Evolutionary conservation across 2,113 vertebrate species (phyloP), one percentile per base, ranked within the genome.

Genomic region (Austrofundulus limnaeus): DNA sequence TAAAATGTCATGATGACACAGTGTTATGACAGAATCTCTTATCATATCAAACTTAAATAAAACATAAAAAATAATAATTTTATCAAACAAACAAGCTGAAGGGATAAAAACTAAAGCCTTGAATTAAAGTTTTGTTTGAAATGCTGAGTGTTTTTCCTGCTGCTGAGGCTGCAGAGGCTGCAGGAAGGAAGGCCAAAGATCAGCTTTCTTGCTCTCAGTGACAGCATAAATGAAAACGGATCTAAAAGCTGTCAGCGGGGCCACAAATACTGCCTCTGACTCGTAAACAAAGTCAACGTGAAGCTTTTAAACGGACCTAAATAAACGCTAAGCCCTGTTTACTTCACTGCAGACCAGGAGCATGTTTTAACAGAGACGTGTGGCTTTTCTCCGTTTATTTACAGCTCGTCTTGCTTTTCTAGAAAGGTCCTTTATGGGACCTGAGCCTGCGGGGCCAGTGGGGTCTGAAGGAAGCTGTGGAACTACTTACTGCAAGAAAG

Each of bases 221-320:
- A 75, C 80, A 78, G 66, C 76, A 78, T 55, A 73, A 69, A 82
- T 74, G 64, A 70, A 80, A 81, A 83, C 7, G 34, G 62, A 62
- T 55, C 37, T 37, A 41, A 31, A 58, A 61, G 52, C 39, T 11
- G 37, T 13, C 37, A 51, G 38, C n/a, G 49, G 19, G 43, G 52
- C 64, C 39, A 58, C 47, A 9, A 17, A 52, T 48, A 45, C 37
- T 43, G 56, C 21, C 34, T 38, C 12, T 15, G 19, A 17, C 20
- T 20, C n/a, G 20, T 28, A 8, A 48, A 31, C 31, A 28, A 28
- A 28, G 61, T 14, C n/a, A 21, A 3, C 17, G 45, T 41, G n/a
- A 42, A 39, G 41, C 56, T 59, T 66, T 25, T 48, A 34, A 34
- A 34, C 10, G 31, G 8, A 34, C 21, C 20, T 34, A 20, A 14